Percentiles rank a stretch among this genome's conserved stretches.
Evolutionary conservation across 1,140 invertebrate species (phyloP).

Genomic region (Mamestra configurata): DNA sequence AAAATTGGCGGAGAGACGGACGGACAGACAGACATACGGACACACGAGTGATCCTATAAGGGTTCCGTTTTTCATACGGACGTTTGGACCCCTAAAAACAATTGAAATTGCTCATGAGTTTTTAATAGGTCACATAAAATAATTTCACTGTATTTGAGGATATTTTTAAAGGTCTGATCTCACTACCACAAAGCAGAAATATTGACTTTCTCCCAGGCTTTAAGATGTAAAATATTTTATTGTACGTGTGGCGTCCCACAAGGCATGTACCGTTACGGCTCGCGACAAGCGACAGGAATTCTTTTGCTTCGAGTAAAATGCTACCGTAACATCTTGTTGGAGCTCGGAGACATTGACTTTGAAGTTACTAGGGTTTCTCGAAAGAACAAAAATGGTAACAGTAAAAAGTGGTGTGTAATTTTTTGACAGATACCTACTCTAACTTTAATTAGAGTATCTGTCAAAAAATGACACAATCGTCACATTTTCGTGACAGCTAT

Average conservation of each 20-base stretch:
- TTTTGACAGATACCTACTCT: not conserved
- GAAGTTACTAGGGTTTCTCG: not conserved
- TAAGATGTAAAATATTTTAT: not conserved
- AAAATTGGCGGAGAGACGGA: no score
- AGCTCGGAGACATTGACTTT: constrained; percentile 5
- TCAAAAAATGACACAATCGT: no score
- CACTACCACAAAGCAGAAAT: not conserved
- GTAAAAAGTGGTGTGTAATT: no score
- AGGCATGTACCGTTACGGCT: not conserved
- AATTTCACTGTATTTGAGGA: not conserved
- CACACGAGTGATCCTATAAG: no score
- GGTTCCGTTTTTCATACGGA: no score
- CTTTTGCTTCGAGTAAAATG: not conserved
- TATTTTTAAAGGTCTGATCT: not conserved
- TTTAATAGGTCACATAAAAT: no score
- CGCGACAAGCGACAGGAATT: not conserved
- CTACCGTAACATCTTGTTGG: constrained; percentile 9
- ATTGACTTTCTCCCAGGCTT: not conserved
- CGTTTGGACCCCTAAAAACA: no score
- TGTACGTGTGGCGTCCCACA: not conserved
- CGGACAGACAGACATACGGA: no score
- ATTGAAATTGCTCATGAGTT: no score
- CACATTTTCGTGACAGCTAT: no score
- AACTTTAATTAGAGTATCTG: no score
- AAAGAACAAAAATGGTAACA: not conserved